These are phyloP conservation scores for Peromyscus eremicus DNA, from an alignment of 2,797 vertebrate genomes.

Conservation along the genomic window DNA sequence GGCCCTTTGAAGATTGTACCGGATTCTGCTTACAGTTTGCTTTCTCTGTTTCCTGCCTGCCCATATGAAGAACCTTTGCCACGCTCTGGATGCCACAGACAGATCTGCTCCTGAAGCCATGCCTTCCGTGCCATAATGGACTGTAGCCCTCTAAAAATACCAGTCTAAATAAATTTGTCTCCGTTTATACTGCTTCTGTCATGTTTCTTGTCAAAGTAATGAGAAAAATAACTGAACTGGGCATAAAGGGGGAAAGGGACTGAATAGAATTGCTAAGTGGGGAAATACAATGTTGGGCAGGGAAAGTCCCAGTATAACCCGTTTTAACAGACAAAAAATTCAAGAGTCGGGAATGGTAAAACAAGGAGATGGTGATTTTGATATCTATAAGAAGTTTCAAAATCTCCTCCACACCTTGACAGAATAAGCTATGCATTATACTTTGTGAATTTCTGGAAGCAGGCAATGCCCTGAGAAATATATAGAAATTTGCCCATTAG, in stretches of 20 bases:
- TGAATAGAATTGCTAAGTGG: not conserved
- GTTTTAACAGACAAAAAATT: not conserved
- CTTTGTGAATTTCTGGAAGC: not conserved
- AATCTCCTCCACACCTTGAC: not conserved
- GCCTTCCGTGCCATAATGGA: not conserved
- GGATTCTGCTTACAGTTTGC: not conserved
- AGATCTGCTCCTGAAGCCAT: not conserved
- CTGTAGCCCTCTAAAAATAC: not conserved
- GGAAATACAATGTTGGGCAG: not conserved
- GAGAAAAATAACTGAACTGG: not conserved
- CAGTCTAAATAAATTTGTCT: not conserved
- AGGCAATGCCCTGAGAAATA: not conserved
- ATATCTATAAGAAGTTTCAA: conserved; percentile 13
- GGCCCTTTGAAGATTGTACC: not conserved
- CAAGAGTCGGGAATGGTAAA: not conserved
- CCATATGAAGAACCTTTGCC: not conserved
- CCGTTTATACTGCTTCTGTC: not conserved
- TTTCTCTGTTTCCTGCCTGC: not conserved
- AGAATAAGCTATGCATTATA: not conserved
- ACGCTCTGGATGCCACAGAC: not conserved
- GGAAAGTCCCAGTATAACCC: not conserved
- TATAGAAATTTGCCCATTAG: not conserved
- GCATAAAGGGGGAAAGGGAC: not conserved
- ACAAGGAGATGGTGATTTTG: not conserved
- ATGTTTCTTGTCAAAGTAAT: not conserved